Evolutionary conservation across 2,797 vertebrate genomes (phyloP).

Genomic region (Lacerta agilis): DNA sequence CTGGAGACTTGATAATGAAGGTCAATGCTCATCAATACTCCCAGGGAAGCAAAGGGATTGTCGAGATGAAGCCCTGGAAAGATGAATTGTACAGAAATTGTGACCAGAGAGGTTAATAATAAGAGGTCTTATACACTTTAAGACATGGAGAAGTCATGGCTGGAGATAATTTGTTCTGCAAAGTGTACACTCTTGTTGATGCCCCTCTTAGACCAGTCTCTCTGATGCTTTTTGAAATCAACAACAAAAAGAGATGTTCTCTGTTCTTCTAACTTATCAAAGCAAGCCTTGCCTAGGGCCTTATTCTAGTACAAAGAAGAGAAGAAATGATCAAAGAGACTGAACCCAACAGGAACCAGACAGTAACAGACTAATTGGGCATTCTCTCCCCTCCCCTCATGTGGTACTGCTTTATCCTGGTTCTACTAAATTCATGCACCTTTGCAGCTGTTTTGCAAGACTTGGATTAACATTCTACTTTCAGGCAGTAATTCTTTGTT

Average conservation of each 20-base stretch:
- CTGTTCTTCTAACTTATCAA: background rate
- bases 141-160: slow-evolving; percentile 5
- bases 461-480: background rate
- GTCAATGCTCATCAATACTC: slow-evolving; percentile 39
- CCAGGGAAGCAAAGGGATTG: slow-evolving; percentile 25
- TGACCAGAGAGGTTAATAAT: slow-evolving; percentile 18
- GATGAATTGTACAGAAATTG: slow-evolving; percentile 21
- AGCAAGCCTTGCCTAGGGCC: background rate
- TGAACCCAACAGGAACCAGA: background rate
- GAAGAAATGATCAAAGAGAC: background rate
- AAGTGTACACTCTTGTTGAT: slow-evolving; percentile 19
- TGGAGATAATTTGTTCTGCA: slow-evolving; percentile 24
- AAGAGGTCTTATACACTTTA: slow-evolving; percentile 10
- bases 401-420: background rate
- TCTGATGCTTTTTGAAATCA: slow-evolving; percentile 6
- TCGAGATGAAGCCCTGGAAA: slow-evolving; percentile 20
- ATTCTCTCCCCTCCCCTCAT: too few relatives aligned
- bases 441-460: background rate
- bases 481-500: background rate
- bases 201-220: background rate
- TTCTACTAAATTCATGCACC: background rate
- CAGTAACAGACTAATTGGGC: background rate
- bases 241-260: background rate
- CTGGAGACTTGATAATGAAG: slow-evolving; percentile 33
- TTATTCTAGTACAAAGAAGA: background rate